Evolutionary conservation across 1,140 invertebrate species (phyloP), one percentile per base, ranked within the genome.

Genomic region (Drosophila sproati): DNA sequence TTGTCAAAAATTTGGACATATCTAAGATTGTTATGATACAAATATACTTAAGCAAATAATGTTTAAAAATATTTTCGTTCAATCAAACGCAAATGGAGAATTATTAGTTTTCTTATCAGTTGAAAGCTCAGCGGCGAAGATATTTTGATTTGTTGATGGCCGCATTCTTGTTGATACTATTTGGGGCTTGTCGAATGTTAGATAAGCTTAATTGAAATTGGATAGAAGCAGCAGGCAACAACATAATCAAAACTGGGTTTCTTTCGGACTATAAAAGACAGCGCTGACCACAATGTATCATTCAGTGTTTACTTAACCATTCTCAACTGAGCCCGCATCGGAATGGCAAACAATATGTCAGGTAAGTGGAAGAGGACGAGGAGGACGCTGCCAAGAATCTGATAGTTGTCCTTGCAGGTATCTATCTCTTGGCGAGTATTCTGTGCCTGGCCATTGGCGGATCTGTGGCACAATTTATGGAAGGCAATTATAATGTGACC

Each of bases 401-500:
- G 8, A 35, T n/a, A 20, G 20, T 20, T 20, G 20, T 20, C 20
- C 20, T 52, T 43, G 4, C 69, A 81, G 80, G 66, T 47, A 76
- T 75, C 28, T 75, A 79, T 6, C 34, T 83, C 12, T 34, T 83
- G 48, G 68, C 68, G 2, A 61, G 43, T 10, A 56, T 87, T 39
- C 54, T 89, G 12, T 72, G 73, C 67, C 50, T 87, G 63, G 68
- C 62, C 28, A 20, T 82, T 34, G 62, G 50, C 39, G 55, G 57
- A 37, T 73, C 73, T 28, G 8, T 89, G 35, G 77, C 6, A 4
- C 39, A 43, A 43, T 43, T 3, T 3, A 37, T 87, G 2, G 83
- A 88, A 54, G 85, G 85, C 34, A 77, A 51, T 51, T 88, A 89
- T 52, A 88, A 88, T 55, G 83, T 88, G 8, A 88, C 85, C 3